Conservation (phyloP, 2,797 vertebrate species). For the Pseudomugil gertrudae region DNA sequence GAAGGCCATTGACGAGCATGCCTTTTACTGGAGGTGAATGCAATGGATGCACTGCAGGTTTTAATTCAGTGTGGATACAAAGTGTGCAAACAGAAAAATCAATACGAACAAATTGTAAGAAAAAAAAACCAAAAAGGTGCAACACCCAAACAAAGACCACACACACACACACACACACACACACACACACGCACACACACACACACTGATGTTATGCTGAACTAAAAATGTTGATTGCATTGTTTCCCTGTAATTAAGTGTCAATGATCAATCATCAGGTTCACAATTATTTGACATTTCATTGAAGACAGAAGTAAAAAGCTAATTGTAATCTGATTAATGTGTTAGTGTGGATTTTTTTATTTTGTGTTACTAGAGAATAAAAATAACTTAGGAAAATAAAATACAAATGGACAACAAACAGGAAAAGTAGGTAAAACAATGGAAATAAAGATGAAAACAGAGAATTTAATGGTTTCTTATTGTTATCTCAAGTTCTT, state of each 20-base stretch:
- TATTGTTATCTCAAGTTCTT: not conserved
- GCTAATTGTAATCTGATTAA: constrained; percentile 40
- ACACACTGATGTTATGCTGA: constrained; percentile 16
- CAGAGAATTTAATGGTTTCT: not conserved
- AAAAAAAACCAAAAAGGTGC: not conserved
- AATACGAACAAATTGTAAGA: constrained; percentile 29
- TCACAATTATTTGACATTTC: constrained; percentile 24
- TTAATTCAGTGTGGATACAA: constrained; percentile 35
- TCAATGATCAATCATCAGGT: constrained; percentile 48
- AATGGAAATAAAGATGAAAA: not conserved
- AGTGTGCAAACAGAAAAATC: constrained; percentile 23
- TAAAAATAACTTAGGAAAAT: not conserved
- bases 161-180: not conserved
- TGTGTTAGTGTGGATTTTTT: constrained; percentile 11
- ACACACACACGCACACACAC: not conserved
- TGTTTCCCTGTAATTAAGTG: constrained; percentile 48
- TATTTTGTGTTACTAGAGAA: constrained; percentile 10
- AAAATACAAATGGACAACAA: not conserved
- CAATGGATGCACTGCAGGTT: constrained; percentile 21
- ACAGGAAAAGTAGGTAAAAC: not conserved
- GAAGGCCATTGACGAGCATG: constrained; percentile 2
- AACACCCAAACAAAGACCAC: not conserved
- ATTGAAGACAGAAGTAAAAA: constrained; percentile 24
- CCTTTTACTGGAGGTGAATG: constrained; percentile 24
- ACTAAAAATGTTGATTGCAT: constrained; percentile 41